Conservation (phyloP, 2,797 vertebrate species). For the Acrossocheilus wenchowensis region DNA sequence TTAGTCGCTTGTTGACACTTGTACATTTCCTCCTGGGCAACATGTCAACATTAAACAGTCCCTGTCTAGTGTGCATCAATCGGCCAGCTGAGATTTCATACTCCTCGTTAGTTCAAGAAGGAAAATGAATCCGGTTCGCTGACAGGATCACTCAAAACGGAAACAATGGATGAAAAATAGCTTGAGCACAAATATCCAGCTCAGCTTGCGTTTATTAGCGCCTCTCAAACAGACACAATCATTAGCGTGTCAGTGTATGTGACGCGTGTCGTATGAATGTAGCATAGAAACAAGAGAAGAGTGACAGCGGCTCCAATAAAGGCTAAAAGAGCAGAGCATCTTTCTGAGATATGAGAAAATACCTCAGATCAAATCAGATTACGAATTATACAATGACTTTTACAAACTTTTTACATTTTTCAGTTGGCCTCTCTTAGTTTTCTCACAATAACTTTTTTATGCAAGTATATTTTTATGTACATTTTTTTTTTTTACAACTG, state of each 20-base stretch:
- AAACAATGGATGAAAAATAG: slow-evolving; percentile 13
- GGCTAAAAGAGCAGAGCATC: slow-evolving; percentile 33
- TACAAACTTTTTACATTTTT: background rate
- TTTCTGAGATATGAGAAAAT: background rate
- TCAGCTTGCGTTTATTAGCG: slow-evolving; percentile 44
- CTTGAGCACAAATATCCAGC: slow-evolving; percentile 1
- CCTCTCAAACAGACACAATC: slow-evolving; percentile 26
- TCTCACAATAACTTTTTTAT: background rate
- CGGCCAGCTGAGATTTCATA: background rate
- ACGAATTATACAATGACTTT: background rate
- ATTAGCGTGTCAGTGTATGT: slow-evolving; percentile 5
- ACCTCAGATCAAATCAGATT: background rate
- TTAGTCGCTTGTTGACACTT: background rate
- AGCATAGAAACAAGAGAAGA: slow-evolving; percentile 43
- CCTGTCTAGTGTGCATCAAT: background rate
- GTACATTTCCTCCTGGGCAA: background rate
- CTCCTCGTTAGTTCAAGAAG: slow-evolving; percentile 19
- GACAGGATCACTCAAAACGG: slow-evolving; percentile 7
- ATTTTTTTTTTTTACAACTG: background rate
- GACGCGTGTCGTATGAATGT: slow-evolving; percentile 6
- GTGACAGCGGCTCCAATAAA: slow-evolving; percentile 62
- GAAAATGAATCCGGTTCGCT: background rate
- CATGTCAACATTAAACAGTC: slow-evolving; percentile 7
- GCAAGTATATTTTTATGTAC: background rate
- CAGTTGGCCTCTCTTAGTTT: background rate